Evolutionary conservation across 2,888 invertebrate species (phyloP).

Genomic region (Spisula subtruncata): DNA sequence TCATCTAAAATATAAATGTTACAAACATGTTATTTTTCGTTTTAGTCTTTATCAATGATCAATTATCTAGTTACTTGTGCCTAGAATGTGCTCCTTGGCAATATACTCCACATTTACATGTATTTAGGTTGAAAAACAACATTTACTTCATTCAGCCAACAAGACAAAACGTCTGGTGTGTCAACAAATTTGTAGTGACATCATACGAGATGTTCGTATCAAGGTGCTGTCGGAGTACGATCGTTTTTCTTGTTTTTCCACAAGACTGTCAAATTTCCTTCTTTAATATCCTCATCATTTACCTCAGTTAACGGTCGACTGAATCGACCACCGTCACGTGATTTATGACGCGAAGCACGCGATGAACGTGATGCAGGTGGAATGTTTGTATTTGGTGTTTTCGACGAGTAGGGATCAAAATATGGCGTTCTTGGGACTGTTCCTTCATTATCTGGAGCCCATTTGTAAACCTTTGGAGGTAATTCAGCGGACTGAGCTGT

Average conservation of each 20-base stretch:
- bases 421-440: conserved; percentile 55
- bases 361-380: neutral
- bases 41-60: too few species aligned
- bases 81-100: too few species aligned
- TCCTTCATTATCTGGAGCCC: conserved; percentile 8
- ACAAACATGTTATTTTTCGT: too few species aligned
- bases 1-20: too few species aligned
- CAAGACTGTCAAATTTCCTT: conserved; percentile 51
- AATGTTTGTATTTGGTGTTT: too few species aligned
- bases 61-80: too few species aligned
- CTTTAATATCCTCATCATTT: neutral
- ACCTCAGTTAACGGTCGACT: conserved; percentile 24
- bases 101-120: too few species aligned
- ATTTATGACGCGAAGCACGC: neutral
- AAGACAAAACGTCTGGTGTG: too few species aligned
- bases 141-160: too few species aligned
- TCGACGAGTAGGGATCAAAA: conserved; percentile 49
- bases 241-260: conserved; percentile 57
- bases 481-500: neutral
- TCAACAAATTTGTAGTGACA: too few species aligned
- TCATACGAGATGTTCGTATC: neutral
- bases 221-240: conserved; percentile 54
- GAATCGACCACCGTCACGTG: neutral
- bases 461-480: conserved; percentile 46
- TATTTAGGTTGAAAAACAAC: too few species aligned